Evolutionary conservation across 2,888 invertebrate genomes (phyloP).

Genomic region (Maniola hyperantus): DNA sequence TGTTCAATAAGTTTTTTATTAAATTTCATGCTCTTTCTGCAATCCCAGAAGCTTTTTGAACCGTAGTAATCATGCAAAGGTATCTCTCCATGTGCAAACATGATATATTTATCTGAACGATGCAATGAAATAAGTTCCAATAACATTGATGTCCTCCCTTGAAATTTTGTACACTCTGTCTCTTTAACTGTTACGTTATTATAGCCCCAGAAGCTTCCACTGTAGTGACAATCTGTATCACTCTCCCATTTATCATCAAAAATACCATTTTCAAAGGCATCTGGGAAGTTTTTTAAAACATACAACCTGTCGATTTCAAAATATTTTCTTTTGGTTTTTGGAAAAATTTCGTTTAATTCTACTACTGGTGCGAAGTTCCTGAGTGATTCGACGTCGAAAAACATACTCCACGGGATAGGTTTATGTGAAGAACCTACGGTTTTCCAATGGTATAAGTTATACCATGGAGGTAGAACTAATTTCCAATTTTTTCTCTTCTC

Average conservation of each 20-base stretch:
- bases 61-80: constrained; percentile 95
- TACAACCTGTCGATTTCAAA: constrained; percentile 88
- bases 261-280: constrained; percentile 90
- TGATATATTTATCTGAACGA: constrained; percentile 76
- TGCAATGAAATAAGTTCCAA: constrained; percentile 80
- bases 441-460: constrained; percentile 95
- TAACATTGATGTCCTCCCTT: constrained; percentile 88
- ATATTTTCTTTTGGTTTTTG: constrained; percentile 43
- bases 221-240: constrained; percentile 80
- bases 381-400: constrained; percentile 93
- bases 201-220: constrained; percentile 87
- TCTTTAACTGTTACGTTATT: constrained; percentile 85
- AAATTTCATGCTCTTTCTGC: constrained; percentile 96
- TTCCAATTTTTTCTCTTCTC: constrained; percentile 77
- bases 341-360: constrained; percentile 91
- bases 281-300: constrained; percentile 91
- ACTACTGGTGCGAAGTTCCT: constrained; percentile 91
- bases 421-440: constrained; percentile 78
- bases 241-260: constrained; percentile 93
- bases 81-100: constrained; percentile 92
- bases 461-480: constrained; percentile 96
- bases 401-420: constrained; percentile 89
- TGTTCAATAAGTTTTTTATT: constrained; percentile 84
- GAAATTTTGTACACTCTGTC: constrained; percentile 90
- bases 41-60: constrained; percentile 91